Percentiles rank a stretch among this genome's conserved stretches.
phyloP scores from a whole-genome alignment of 2,888 invertebrate genomes.

The Plebejus melissa region DNA sequence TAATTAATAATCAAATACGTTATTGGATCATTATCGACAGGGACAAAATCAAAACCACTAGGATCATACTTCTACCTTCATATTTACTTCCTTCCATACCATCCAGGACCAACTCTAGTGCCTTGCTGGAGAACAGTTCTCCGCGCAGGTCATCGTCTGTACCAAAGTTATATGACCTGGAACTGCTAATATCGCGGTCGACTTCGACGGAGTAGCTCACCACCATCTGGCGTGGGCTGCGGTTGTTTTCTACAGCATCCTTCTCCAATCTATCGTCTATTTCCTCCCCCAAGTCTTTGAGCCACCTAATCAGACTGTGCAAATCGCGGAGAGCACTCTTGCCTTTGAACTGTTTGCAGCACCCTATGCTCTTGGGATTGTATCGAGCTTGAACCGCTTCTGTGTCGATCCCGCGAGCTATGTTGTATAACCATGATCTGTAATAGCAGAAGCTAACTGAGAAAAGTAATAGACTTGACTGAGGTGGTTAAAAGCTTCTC shows the following conservation, averaged over 20 bases:
- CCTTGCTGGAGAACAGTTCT: constrained; percentile 82
- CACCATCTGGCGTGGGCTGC: constrained; percentile 88
- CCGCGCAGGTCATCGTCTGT: constrained; percentile 81
- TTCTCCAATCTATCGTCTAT: constrained; percentile 89
- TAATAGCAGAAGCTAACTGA: constrained; percentile 31
- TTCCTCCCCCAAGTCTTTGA: constrained; percentile 88
- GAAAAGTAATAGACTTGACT: not conserved
- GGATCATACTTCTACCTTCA: constrained; percentile 47
- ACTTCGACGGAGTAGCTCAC: constrained; percentile 83
- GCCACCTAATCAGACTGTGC: constrained; percentile 87
- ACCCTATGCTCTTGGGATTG: constrained; percentile 95
- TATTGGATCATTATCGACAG: not conserved
- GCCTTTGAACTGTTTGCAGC: constrained; percentile 96
- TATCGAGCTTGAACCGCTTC: constrained; percentile 92
- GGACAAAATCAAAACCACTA: not conserved
- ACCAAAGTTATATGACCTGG: constrained; percentile 81
- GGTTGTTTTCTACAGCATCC: constrained; percentile 89
- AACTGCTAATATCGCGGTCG: constrained; percentile 79
- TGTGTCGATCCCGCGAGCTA: constrained; percentile 91
- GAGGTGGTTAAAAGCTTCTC: not conserved
- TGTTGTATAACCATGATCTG: constrained; percentile 90
- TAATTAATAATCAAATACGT: not conserved
- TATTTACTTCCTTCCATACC: constrained; percentile 66
- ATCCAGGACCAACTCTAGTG: constrained; percentile 83
- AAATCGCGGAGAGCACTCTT: constrained; percentile 83